Base-by-base conservation (phyloP, 2,797 vertebrate genomes). In the Anguilla obscura region DNA sequence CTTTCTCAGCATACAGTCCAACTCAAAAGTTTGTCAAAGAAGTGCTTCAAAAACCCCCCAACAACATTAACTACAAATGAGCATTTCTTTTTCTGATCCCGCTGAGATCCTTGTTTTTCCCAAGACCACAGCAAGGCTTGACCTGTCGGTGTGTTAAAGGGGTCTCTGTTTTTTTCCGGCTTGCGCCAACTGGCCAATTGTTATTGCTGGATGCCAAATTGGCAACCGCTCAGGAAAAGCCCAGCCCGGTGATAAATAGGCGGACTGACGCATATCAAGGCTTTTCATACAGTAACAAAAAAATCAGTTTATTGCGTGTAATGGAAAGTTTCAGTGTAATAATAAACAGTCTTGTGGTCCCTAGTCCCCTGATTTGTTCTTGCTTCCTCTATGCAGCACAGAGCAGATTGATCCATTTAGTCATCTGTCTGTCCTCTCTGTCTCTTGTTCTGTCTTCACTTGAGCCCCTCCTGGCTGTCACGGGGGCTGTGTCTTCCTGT, bases 251-350 rank as follows among this genome's bases (percentile, higher is more conserved):
- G 52, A 88, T 85, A 85, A 85, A 85, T 33, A 74, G 63, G 30
- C 12, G 36, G 87, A 63, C 33, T 60, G 84, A 56, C 56, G 50
- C 48, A 79, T 60, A 85, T 58, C 56, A 33, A 36, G 71, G n/a
- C 40, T 85, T 36, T 74, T 83, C 52, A 85, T 79, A 91, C 79
- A 45, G 16, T 58, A 88, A 45, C 40, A 58, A 88, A 76, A 86
- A 86, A 90, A 88, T 8, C 86, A 63, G 88, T 87, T 89, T 86
- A 90, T 45, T 85, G 74, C 54, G 24, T 90, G 89, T 36, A 86
- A 91, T 88, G 91, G 89, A 92, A 92, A 90, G 89, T 87, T 86
- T 56, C 89, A 89, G 88, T 40, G 36, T 60, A 85, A 89, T 48
- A 91, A 90, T 89, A 91, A 91, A 91, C 89, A 89, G 85, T 58